These are phyloP conservation scores for Vespertilio murinus DNA, from an alignment of 2,797 vertebrate species.

Conservation along the genomic window DNA sequence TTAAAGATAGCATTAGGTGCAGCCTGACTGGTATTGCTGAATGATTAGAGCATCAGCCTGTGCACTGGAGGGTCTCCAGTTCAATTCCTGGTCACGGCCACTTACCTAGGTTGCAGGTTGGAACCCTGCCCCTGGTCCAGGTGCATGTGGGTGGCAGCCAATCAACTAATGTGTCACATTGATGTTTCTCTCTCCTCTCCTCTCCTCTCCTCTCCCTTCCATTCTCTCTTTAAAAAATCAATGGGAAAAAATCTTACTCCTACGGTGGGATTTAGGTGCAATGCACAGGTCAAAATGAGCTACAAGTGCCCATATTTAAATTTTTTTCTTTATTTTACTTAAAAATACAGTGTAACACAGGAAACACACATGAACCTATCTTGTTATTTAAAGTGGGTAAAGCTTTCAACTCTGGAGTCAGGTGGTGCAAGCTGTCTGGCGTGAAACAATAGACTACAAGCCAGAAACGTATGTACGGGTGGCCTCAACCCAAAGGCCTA, in stretches of 20 bases:
- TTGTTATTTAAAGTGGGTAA: neutral
- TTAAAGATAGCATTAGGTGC: neutral
- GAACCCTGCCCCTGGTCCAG: no score
- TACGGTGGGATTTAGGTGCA: neutral
- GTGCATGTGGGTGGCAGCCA: no score
- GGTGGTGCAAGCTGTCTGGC: neutral
- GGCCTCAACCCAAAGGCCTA: neutral
- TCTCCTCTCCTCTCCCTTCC: no score
- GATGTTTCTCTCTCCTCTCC: no score
- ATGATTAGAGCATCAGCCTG: no score
- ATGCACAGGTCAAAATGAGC: conserved; percentile 18
- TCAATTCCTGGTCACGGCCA: no score
- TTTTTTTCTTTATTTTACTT: neutral
- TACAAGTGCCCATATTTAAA: neutral
- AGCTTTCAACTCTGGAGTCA: neutral
- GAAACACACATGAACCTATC: neutral
- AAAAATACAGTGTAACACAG: neutral
- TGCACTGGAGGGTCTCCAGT: no score
- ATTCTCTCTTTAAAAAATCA: no score
- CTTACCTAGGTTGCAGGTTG: no score
- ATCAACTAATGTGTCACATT: no score
- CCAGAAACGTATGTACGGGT: neutral
- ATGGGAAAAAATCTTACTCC: no score
- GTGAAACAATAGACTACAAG: neutral
- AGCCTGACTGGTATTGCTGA: no score